Percentiles rank a stretch among this genome's conserved stretches.
phyloP scores from a whole-genome alignment of 1,140 invertebrate genomes.

The Calosoma granatense region DNA sequence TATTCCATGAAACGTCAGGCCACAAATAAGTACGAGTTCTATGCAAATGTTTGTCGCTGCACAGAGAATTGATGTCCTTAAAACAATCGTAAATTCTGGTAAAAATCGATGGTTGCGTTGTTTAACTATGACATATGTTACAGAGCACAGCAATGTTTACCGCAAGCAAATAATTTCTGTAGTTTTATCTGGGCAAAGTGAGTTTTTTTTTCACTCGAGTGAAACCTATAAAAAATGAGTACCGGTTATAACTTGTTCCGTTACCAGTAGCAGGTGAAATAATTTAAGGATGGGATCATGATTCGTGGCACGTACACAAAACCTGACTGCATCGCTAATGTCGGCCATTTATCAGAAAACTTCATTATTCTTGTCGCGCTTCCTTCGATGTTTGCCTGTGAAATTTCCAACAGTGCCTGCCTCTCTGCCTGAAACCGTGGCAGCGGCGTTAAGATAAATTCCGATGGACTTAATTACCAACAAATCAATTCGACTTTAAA shows the following conservation, averaged over 20 bases:
- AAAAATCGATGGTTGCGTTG: too few relatives aligned
- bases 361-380: slow-evolving; percentile 3
- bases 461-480: neutral
- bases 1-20: too few relatives aligned
- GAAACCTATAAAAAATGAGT: neutral
- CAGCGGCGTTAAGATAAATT: neutral
- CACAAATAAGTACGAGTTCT: too few relatives aligned
- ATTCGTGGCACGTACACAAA: neutral
- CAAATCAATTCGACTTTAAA: neutral
- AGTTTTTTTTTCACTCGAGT: neutral
- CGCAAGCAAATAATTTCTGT: too few relatives aligned
- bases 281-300: neutral
- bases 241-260: neutral
- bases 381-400: neutral
- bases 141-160: too few relatives aligned
- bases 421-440: neutral
- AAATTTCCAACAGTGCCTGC: neutral
- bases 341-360: slow-evolving; percentile 5
- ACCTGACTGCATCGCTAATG: slow-evolving; percentile 7
- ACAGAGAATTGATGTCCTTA: too few relatives aligned
- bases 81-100: too few relatives aligned
- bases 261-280: neutral
- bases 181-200: neutral
- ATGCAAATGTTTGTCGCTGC: too few relatives aligned
- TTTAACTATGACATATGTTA: too few relatives aligned